phyloP scores from a whole-genome alignment of 2,113 vertebrate genomes.

The Perccottus glenii region DNA sequence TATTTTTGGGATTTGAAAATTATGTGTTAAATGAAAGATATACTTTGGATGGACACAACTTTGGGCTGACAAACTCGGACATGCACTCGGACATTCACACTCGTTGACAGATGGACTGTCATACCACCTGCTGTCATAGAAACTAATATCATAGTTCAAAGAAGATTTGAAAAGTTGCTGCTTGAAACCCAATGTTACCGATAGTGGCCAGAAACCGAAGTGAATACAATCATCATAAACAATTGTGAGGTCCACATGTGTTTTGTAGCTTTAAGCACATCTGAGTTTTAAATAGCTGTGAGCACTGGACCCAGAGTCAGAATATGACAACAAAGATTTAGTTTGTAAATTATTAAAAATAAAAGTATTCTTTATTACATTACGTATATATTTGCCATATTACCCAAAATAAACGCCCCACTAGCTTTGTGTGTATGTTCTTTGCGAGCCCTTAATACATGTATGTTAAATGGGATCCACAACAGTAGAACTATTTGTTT shows the following conservation, averaged over 20 bases:
- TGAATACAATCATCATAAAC: not conserved
- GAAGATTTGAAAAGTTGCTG: constrained; percentile 45
- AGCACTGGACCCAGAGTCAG: constrained; percentile 48
- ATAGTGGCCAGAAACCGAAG: constrained; percentile 22
- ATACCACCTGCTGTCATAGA: constrained; percentile 63
- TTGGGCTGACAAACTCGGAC: constrained; percentile 57
- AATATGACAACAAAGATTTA: constrained; percentile 30
- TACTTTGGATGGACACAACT: constrained; percentile 55
- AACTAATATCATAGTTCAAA: constrained; percentile 50
- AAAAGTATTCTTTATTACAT: constrained; percentile 50
- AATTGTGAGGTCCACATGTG: constrained; percentile 33
- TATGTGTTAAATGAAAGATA: constrained; percentile 38
- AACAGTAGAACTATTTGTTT: constrained; percentile 67
- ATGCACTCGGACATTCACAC: constrained; percentile 33
- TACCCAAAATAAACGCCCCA: constrained; percentile 45
- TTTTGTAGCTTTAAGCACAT: constrained; percentile 65
- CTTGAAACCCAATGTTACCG: constrained; percentile 38
- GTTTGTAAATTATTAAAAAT: constrained; percentile 53
- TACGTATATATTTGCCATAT: constrained; percentile 54
- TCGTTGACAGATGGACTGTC: constrained; percentile 59
- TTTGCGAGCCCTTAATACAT: constrained; percentile 67
- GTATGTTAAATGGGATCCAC: constrained; percentile 59
- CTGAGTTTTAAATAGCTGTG: constrained; percentile 42
- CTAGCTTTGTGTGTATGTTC: constrained; percentile 69
- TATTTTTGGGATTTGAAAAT: constrained; percentile 33